phyloP scores from a whole-genome alignment of 2,113 vertebrate species.

The Indri indri region DNA sequence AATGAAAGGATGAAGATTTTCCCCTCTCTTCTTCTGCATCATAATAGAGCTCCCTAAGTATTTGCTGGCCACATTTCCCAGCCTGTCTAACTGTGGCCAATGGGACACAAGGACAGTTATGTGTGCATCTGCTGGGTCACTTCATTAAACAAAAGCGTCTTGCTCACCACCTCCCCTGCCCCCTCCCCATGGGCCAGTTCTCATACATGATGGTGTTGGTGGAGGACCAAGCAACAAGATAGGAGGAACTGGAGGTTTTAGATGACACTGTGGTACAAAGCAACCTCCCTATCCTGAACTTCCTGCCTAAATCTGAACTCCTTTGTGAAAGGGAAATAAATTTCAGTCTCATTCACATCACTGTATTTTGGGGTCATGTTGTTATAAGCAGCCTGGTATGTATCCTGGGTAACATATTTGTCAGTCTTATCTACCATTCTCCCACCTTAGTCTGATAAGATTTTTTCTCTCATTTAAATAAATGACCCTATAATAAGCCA shows the following conservation, averaged over 20 bases:
- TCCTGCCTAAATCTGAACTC: background rate
- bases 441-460: background rate
- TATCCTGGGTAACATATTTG: background rate
- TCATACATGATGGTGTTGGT: background rate
- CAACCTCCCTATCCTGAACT: background rate
- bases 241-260: background rate
- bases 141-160: background rate
- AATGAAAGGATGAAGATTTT: background rate
- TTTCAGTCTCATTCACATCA: background rate
- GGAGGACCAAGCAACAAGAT: background rate
- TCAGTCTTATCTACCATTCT: background rate
- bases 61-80: background rate
- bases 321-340: background rate
- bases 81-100: background rate
- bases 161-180: background rate
- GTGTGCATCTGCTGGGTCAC: background rate
- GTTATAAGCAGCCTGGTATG: too few relatives aligned
- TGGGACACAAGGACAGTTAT: too few relatives aligned
- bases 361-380: background rate
- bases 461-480: background rate
- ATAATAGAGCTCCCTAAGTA: background rate
- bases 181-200: background rate
- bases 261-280: background rate
- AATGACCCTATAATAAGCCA: background rate
- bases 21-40: background rate